Conservation (phyloP, 2,888 invertebrate genomes). For the Pseudeuparius sepicola region DNA sequence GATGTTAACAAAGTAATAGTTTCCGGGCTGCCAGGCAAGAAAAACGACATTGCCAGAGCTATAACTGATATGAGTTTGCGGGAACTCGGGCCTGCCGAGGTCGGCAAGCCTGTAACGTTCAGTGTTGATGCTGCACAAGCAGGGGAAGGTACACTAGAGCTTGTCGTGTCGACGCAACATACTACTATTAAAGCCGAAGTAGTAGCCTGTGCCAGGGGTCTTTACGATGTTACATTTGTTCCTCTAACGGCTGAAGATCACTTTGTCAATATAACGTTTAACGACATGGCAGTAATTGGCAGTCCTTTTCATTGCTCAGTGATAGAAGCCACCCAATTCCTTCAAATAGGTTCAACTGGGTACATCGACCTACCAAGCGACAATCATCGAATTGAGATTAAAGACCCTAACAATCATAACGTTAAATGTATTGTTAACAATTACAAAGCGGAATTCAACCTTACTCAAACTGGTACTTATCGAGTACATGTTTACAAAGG, state of each 20-base stretch:
- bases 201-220: conserved; percentile 78
- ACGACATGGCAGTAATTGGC: conserved; percentile 82
- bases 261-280: conserved; percentile 88
- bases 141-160: conserved; percentile 84
- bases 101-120: conserved; percentile 82
- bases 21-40: conserved; percentile 46
- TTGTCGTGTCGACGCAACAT: conserved; percentile 83
- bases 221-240: conserved; percentile 87
- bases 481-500: conserved; percentile 23
- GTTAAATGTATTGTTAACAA: conserved; percentile 37
- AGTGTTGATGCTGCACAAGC: conserved; percentile 92
- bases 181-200: conserved; percentile 79
- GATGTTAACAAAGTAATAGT: conserved; percentile 77
- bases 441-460: conserved; percentile 40
- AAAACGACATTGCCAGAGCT: conserved; percentile 30
- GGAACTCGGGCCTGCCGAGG: conserved; percentile 43
- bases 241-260: conserved; percentile 85
- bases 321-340: conserved; percentile 58
- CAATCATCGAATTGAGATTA: conserved; percentile 54
- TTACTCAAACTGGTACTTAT: conserved; percentile 49
- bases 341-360: conserved; percentile 55
- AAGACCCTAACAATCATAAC: conserved; percentile 52
- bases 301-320: conserved; percentile 77
- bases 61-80: conserved; percentile 36
- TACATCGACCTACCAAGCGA: conserved; percentile 49